Conservation (phyloP, 2,113 vertebrate species). For the Menidia beryllina region DNA sequence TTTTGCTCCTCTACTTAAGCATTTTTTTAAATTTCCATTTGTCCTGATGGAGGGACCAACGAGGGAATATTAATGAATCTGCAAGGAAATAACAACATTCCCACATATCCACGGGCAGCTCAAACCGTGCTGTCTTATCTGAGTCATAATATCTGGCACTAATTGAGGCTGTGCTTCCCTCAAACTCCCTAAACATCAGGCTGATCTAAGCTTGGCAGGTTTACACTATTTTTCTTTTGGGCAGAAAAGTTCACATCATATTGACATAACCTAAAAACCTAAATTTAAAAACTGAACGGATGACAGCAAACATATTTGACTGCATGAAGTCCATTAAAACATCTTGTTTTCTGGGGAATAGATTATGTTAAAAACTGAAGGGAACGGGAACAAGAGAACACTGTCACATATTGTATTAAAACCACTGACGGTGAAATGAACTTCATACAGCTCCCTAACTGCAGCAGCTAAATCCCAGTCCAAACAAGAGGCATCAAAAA, state of each 20-base stretch:
- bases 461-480: neutral
- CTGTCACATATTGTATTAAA: no score
- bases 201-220: slow-evolving; percentile 22
- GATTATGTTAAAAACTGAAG: no score
- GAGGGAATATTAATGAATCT: slow-evolving; percentile 37
- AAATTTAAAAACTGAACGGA: neutral
- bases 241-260: neutral
- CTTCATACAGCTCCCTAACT: neutral
- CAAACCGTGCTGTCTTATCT: slow-evolving; percentile 39
- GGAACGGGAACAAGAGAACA: no score
- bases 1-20: slow-evolving; percentile 26
- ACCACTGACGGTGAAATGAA: neutral
- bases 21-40: slow-evolving; percentile 35
- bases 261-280: neutral
- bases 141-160: slow-evolving; percentile 41
- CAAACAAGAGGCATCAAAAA: neutral
- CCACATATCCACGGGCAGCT: slow-evolving; percentile 39
- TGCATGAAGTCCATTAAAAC: neutral
- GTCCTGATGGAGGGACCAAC: neutral
- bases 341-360: neutral
- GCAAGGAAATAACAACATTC: slow-evolving; percentile 35
- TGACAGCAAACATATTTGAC: neutral
- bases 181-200: slow-evolving; percentile 16
- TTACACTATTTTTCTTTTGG: slow-evolving; percentile 35
- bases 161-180: slow-evolving; percentile 30